Conservation (phyloP, 2,888 invertebrate species). For the Petrophora chlorosata region DNA sequence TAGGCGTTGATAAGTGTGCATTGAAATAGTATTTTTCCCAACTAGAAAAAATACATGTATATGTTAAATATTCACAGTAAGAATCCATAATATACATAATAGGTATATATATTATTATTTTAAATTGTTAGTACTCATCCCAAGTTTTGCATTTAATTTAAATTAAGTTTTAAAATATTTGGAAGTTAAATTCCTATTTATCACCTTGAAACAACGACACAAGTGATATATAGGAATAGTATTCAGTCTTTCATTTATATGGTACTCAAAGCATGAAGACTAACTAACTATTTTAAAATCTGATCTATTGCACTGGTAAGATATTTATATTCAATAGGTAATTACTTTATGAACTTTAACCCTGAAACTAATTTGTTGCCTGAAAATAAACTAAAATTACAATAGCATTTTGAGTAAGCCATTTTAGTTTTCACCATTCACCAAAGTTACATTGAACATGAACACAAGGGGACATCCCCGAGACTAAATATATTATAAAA, state of each 20-base stretch:
- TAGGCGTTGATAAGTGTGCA: slow-evolving; percentile 38
- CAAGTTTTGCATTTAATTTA: too few species aligned
- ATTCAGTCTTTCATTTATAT: slow-evolving; percentile 26
- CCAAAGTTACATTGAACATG: too few species aligned
- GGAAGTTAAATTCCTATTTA: slow-evolving; percentile 1
- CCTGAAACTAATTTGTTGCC: too few species aligned
- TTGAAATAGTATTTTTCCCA: slow-evolving; percentile 36
- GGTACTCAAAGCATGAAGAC: slow-evolving; percentile 56
- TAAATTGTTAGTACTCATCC: slow-evolving; percentile 36
- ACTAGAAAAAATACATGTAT: slow-evolving; percentile 61
- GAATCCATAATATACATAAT: too few species aligned
- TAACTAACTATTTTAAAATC: slow-evolving; percentile 14
- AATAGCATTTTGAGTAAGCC: too few species aligned
- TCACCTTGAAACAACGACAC: not conserved
- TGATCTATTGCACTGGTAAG: not conserved
- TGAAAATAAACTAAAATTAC: too few species aligned
- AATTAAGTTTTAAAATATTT: not conserved
- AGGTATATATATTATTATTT: too few species aligned
- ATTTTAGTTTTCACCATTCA: too few species aligned
- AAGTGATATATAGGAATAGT: not conserved
- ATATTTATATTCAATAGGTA: not conserved
- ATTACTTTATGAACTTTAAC: too few species aligned
- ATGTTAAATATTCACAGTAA: too few species aligned
- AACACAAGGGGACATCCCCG: too few species aligned
- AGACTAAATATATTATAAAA: too few species aligned